Base-by-base conservation (phyloP, 1,140 invertebrate genomes). In the Brachionus paranguensis region DNA sequence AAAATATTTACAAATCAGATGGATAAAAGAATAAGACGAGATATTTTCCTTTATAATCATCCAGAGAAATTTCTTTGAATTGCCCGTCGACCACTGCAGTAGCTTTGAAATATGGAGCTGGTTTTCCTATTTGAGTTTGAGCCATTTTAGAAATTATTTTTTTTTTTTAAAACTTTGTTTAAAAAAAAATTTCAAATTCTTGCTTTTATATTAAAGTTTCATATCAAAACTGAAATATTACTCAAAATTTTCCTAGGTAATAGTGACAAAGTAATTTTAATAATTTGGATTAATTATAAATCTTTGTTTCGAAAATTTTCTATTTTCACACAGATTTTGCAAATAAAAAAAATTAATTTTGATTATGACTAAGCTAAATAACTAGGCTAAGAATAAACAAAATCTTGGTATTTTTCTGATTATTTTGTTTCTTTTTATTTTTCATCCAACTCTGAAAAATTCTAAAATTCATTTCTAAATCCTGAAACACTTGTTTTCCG, bases 1-100 rank as follows among this genome's bases (percentile, higher is more conserved):
- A 11, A 68, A 93, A 65, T 12, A 68, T 2, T 93, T 91, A 95
- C 94, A 99, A 99, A 88, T 99, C 96, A 76, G 97, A 90, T 0
- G 96, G 96, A 87, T 98, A 99, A 92, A 99, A 99, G 91, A 98
- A 98, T 3, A 98, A 90, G 0, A 99, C 94, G 5, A 99, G 91
- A 88, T 98, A 99, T 93, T 98, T 96, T 86, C 96, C 96, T 88
- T 93, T 93, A 91, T 94, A 98, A 87, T 98, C 94, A 3, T 91
- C 89, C 33, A 98, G 90, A 17, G 92, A 92, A 45, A 99, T 92
- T 47, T 96, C 94, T 89, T 96, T 95, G 89, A 99, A 97, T 86
- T 94, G 91, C 12, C 95, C 95, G 88, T 97, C 92, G n/a, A 96
- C 92, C 11, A 99, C 96, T 70, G 96, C 96, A 55, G 93, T 94